Conservation (phyloP, 2,888 invertebrate species). For the Drosophila mercatorum region DNA sequence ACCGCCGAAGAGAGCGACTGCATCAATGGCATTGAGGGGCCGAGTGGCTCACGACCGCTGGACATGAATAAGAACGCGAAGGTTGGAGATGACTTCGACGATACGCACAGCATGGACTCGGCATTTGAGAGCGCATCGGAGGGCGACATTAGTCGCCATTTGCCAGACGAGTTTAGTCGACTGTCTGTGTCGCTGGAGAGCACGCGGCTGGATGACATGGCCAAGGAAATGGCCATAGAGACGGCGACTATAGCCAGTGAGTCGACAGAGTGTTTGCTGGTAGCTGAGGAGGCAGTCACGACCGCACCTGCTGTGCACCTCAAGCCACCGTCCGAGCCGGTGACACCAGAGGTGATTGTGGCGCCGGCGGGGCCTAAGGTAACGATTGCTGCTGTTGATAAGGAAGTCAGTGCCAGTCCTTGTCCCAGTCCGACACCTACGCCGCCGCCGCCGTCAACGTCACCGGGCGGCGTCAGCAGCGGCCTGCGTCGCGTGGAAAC, state of each 20-base stretch:
- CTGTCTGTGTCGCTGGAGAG: conserved; percentile 79
- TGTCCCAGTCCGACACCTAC: conserved; percentile 76
- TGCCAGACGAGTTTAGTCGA: conserved; percentile 82
- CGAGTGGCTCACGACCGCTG: conserved; percentile 68
- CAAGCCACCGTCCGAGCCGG: conserved; percentile 13
- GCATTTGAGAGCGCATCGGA: conserved; percentile 84
- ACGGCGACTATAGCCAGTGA: conserved; percentile 83
- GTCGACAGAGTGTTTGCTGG: conserved; percentile 79
- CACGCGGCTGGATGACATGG: conserved; percentile 77
- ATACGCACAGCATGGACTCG: conserved; percentile 83
- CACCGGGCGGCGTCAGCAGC: conserved; percentile 78
- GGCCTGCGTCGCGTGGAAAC: conserved; percentile 82
- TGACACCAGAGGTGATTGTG: conserved; percentile 23
- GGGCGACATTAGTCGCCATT: conserved; percentile 83
- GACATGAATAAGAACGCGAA: conserved; percentile 82
- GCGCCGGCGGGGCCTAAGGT: conserved; percentile 66
- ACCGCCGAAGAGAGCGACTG: conserved; percentile 80
- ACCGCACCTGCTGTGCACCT: conserved; percentile 43
- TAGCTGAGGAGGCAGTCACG: conserved; percentile 61
- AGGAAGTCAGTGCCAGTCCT: conserved; percentile 60
- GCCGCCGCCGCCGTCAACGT: conserved; percentile 81
- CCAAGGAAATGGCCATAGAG: conserved; percentile 80
- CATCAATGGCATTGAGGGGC: conserved; percentile 49
- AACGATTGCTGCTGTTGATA: conserved; percentile 74
- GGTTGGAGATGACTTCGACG: conserved; percentile 81